A percentile compares a stretch with the other conserved stretches of the same genome.
Conservation (phyloP, 2,888 invertebrate genomes). For the Heteropelma amictum region DNA sequence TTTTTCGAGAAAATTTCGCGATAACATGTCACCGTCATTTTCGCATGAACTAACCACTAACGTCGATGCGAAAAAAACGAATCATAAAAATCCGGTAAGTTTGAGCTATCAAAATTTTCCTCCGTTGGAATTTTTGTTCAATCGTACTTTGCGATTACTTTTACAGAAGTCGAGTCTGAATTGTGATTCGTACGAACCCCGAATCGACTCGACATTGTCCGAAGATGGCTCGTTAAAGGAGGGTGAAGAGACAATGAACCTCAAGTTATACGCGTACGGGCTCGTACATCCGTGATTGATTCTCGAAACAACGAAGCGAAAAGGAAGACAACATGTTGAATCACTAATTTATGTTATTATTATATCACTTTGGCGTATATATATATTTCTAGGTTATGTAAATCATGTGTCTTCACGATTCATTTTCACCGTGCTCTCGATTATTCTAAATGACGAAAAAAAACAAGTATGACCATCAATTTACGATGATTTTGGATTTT, state of each 20-base stretch:
- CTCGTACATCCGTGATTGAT: conserved; percentile 18
- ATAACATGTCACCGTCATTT: neutral
- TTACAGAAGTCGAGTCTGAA: conserved; percentile 27
- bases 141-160: neutral
- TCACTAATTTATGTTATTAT: no score
- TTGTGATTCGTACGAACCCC: no score
- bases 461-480: no score
- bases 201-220: neutral
- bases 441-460: no score
- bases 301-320: conserved; percentile 27
- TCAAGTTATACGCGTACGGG: neutral
- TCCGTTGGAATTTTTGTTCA: neutral
- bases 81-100: conserved; percentile 23
- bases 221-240: neutral
- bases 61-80: neutral
- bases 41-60: conserved; percentile 8
- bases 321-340: neutral
- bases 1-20: conserved; percentile 10
- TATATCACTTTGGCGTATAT: no score
- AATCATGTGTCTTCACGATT: no score
- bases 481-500: no score
- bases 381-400: no score
- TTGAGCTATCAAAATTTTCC: neutral
- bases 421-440: no score
- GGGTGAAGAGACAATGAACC: neutral